Base-by-base conservation (phyloP, 2,797 vertebrate genomes). In the Pangasius krempfi region DNA sequence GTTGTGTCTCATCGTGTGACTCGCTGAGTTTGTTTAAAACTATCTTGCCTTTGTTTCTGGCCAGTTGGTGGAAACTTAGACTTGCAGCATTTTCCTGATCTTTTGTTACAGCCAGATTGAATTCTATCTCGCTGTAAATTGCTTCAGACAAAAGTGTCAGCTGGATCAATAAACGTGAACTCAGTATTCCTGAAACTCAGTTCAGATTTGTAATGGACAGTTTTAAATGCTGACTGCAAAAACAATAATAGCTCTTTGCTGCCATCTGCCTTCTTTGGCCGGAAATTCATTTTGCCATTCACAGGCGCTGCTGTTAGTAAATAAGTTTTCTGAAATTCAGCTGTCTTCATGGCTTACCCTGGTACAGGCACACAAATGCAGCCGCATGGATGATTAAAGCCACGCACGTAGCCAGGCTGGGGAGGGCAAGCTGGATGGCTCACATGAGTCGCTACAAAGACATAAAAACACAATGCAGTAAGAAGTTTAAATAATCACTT, bases 351-450 rank as follows among this genome's bases (percentile, higher is more conserved):
- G 33, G 85, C 97, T 97, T 96, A 99, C 98, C 97, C 97, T 66
- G 97, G 94, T 89, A 98, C 89, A 62, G 98, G 98, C 76, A 97
- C 95, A 88, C 98, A 98, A 91, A 98, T 96, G 92, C 97, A 99
- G 44, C 98, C 98, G 88, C 98, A 99, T 0, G 97, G 95, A 86
- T 99, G 97, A 94, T 99, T 99, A 84, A 97, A 96, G 47, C 98
- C 98, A 92, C 98, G 95, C 87, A 99, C 97, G 0, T 95, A 98
- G 86, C 96, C 95, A 0, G 97, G 92, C 87, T 96, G 96, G n/a
- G 96, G 95, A 80, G 97, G 97, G 88, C 97, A 99, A 2, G 91
- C 85, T 0, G 94, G 94, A 66, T 99, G 98, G 40, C 92, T 96
- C 93, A 98, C 95, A 0, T 99, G 94, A 91, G 96, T 96, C 52